Evolutionary conservation across 2,113 vertebrate species (phyloP).

Genomic region (Ammodytes marinus): DNA sequence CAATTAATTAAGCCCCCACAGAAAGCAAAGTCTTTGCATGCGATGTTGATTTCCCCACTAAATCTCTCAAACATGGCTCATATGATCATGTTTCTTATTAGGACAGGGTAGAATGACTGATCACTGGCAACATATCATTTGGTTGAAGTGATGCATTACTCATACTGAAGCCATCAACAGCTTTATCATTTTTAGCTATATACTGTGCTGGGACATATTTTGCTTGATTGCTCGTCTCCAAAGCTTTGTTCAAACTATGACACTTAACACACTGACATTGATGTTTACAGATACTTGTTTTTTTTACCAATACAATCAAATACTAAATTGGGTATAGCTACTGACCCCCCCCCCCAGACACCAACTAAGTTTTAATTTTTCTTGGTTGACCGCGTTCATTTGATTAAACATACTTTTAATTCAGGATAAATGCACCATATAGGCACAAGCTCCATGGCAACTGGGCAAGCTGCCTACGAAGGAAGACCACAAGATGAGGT

Average conservation of each 20-base stretch:
- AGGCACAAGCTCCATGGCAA: background rate
- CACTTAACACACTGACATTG: background rate
- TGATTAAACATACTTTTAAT: background rate
- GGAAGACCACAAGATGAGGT: background rate
- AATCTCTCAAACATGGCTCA: conserved; percentile 15
- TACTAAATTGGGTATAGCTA: background rate
- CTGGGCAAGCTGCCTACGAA: background rate
- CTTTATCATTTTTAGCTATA: background rate
- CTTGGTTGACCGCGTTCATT: background rate
- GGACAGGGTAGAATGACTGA: conserved; percentile 33
- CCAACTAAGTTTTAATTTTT: background rate
- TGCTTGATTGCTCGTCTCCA: background rate
- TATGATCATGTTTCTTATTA: conserved; percentile 23
- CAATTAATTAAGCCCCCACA: conserved; percentile 16
- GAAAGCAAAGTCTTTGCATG: background rate
- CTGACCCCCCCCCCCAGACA: too few relatives aligned
- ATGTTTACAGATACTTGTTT: background rate
- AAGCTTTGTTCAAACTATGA: background rate
- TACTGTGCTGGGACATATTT: background rate
- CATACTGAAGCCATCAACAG: conserved; percentile 18
- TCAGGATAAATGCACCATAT: background rate
- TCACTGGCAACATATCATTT: conserved; percentile 43
- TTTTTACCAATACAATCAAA: background rate
- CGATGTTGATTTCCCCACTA: conserved; percentile 2
- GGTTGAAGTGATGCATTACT: conserved; percentile 30